These are phyloP conservation scores for Agonopterix alstromeriana DNA, from an alignment of 2,888 invertebrate species.

Conservation along the genomic window DNA sequence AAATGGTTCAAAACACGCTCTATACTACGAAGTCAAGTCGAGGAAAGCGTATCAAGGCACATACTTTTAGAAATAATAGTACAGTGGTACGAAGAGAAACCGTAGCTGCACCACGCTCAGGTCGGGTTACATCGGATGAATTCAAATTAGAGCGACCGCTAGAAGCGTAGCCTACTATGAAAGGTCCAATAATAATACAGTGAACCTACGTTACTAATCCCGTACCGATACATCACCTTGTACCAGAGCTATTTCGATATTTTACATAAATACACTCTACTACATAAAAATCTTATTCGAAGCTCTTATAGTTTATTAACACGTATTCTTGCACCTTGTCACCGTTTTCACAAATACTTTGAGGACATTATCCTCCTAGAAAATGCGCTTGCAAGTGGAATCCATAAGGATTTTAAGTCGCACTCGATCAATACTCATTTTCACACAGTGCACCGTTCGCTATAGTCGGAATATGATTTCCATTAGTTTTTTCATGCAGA, in stretches of 20 bases:
- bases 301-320: constrained; percentile 57
- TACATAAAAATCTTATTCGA: constrained; percentile 51
- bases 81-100: constrained; percentile 50
- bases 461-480: constrained; percentile 46
- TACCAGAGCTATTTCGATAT: constrained; percentile 19
- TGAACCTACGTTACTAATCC: constrained; percentile 24
- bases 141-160: constrained; percentile 60
- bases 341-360: constrained; percentile 37
- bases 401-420: background rate
- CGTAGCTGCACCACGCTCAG: constrained; percentile 39
- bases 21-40: constrained; percentile 68
- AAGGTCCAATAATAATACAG: constrained; percentile 9
- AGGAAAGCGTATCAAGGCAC: constrained; percentile 76
- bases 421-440: constrained; percentile 9
- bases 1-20: constrained; percentile 72
- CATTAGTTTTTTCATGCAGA: constrained; percentile 61
- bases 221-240: constrained; percentile 19
- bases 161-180: constrained; percentile 59
- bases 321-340: constrained; percentile 53
- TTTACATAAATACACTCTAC: constrained; percentile 23
- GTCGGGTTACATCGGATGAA: constrained; percentile 45
- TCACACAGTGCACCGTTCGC: constrained; percentile 57
- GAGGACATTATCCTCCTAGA: background rate
- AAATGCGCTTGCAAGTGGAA: constrained; percentile 2
- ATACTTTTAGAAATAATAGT: constrained; percentile 75